A percentile compares a stretch with the other conserved stretches of the same genome.
Conservation (phyloP, 2,888 invertebrate species). For the Geotrupes spiniger region DNA sequence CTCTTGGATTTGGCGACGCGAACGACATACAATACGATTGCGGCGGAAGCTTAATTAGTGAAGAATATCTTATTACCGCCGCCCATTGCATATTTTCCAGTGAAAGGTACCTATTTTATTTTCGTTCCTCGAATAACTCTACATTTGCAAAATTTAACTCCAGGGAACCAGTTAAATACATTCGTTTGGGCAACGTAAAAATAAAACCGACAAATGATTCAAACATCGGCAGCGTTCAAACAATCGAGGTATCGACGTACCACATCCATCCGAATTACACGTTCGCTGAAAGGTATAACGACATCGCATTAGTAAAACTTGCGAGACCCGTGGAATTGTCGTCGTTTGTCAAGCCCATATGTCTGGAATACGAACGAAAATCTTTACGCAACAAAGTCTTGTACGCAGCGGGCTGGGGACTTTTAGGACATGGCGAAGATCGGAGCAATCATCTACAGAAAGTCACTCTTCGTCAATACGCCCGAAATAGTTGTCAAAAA, state of each 20-base stretch:
- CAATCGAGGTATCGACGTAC: constrained; percentile 37
- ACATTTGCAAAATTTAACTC: too few species aligned
- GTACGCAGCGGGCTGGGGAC: constrained; percentile 53
- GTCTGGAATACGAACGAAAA: constrained; percentile 38
- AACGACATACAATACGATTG: constrained; percentile 43
- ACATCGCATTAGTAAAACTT: constrained; percentile 53
- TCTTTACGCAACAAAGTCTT: constrained; percentile 25
- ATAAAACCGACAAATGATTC: background rate
- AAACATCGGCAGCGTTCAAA: background rate
- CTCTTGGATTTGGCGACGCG: background rate
- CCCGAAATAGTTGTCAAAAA: background rate
- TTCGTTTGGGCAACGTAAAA: constrained; percentile 21
- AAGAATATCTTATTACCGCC: background rate
- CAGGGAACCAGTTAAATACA: background rate
- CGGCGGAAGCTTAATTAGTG: constrained; percentile 47
- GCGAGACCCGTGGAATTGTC: constrained; percentile 44
- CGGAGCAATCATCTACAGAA: constrained; percentile 46
- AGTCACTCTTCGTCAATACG: constrained; percentile 47
- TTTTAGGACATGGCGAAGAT: constrained; percentile 33
- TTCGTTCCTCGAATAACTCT: too few species aligned
- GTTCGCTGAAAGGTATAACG: constrained; percentile 50
- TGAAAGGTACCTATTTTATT: constrained; percentile 5
- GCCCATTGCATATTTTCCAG: constrained; percentile 2
- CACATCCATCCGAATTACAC: constrained; percentile 50
- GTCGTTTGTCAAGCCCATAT: constrained; percentile 51